Conservation (phyloP, 2,113 vertebrate species). For the Cinclus mexicanus region DNA sequence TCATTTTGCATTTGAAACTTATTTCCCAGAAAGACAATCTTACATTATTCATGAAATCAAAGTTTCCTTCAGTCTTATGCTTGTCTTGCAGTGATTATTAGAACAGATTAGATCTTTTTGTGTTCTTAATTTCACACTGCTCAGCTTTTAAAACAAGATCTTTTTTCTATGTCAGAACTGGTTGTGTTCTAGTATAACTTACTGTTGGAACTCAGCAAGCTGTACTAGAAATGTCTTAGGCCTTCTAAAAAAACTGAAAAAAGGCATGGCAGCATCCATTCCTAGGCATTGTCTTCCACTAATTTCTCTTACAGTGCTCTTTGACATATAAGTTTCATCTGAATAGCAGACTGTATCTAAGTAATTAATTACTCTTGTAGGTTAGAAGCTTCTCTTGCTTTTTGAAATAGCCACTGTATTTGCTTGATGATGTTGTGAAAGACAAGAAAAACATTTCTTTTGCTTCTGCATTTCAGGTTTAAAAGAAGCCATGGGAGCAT, state of each 20-base stretch:
- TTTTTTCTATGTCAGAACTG: background rate
- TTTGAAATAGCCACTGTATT: background rate
- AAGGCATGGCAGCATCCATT: background rate
- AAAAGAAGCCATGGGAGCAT: conserved; percentile 77
- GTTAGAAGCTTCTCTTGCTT: background rate
- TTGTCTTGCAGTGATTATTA: background rate
- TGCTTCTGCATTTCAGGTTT: conserved; percentile 80
- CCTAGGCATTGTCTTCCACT: background rate
- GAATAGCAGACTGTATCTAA: background rate
- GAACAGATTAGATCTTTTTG: background rate
- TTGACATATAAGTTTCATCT: background rate
- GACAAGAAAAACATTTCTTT: background rate
- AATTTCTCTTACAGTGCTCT: background rate
- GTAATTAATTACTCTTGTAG: background rate
- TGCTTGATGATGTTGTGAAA: background rate
- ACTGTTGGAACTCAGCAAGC: background rate
- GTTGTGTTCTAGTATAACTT: background rate
- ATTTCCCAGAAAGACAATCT: background rate
- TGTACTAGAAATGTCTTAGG: background rate
- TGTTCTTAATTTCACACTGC: background rate
- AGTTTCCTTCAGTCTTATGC: background rate
- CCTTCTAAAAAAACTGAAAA: background rate
- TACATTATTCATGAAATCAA: background rate
- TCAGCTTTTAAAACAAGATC: background rate
- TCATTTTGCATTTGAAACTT: background rate